Percentiles rank a stretch among this genome's conserved stretches.
phyloP scores from a whole-genome alignment of 2,888 invertebrate species.

The Heliconius cydno region DNA sequence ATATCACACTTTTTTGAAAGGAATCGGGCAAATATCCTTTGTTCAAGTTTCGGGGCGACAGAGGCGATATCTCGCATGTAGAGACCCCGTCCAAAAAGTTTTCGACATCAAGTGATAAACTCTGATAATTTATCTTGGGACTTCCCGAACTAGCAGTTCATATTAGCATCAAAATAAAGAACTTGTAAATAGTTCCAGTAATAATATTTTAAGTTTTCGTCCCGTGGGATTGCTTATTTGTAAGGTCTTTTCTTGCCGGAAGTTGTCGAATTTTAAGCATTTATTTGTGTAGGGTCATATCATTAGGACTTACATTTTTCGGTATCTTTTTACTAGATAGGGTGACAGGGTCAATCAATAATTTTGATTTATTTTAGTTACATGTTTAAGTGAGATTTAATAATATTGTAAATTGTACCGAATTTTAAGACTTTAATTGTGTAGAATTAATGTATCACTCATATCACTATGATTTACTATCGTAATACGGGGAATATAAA shows the following conservation, averaged over 20 bases:
- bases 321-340: no score
- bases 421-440: no score
- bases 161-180: slow-evolving; percentile 35
- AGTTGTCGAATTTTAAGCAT: neutral
- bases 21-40: slow-evolving; percentile 2
- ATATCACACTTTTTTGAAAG: neutral
- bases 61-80: slow-evolving; percentile 64
- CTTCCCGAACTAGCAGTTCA: slow-evolving; percentile 39
- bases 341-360: no score
- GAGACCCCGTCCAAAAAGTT: slow-evolving; percentile 63
- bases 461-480: no score
- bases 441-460: no score
- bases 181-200: slow-evolving; percentile 17
- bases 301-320: no score
- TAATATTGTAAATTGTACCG: no score
- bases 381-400: no score
- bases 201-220: slow-evolving; percentile 13
- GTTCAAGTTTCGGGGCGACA: slow-evolving; percentile 25
- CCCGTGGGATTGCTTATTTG: neutral
- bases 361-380: no score
- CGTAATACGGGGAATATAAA: no score
- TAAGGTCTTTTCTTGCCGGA: neutral
- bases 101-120: slow-evolving; percentile 70
- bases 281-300: no score
- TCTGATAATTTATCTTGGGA: slow-evolving; percentile 50